A percentile compares a stretch with the other conserved stretches of the same genome.
These are phyloP conservation scores for Oryzaephilus surinamensis DNA, from an alignment of 1,140 invertebrate genomes.

Conservation along the genomic window DNA sequence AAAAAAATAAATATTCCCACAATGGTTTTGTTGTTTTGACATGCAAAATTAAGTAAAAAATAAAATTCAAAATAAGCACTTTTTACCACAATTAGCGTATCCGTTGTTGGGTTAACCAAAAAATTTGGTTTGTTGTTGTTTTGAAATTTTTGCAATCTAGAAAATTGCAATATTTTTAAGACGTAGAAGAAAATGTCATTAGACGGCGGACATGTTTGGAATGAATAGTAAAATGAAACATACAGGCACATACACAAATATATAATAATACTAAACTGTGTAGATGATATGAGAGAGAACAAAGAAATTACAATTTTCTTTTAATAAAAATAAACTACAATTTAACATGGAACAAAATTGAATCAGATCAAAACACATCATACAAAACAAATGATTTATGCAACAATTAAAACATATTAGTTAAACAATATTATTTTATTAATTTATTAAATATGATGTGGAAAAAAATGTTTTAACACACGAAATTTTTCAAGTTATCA, in stretches of 20 bases:
- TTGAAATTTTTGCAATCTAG: too few species aligned
- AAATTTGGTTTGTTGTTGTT: slow-evolving; percentile 1
- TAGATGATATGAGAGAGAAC: background rate
- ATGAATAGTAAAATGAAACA: slow-evolving; percentile 23
- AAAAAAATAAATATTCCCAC: too few species aligned
- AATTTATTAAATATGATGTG: too few species aligned
- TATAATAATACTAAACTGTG: too few species aligned
- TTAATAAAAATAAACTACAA: background rate
- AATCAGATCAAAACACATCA: slow-evolving; percentile 3
- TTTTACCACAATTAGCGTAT: background rate
- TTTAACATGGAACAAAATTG: background rate
- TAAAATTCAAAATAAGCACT: background rate
- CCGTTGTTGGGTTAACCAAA: background rate
- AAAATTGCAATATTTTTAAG: slow-evolving; percentile 14
- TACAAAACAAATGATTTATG: too few species aligned
- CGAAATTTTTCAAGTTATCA: too few species aligned
- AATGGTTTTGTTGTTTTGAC: too few species aligned
- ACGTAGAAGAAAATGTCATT: slow-evolving; percentile 17
- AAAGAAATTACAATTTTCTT: background rate
- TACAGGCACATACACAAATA: background rate
- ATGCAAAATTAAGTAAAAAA: too few species aligned
- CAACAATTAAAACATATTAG: too few species aligned
- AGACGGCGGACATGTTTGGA: slow-evolving; percentile 18
- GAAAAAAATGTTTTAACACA: too few species aligned
- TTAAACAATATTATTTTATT: too few species aligned